These are phyloP conservation scores for Cyphomyrus discorhynchus DNA, from an alignment of 2,113 vertebrate genomes.

Conservation along the genomic window DNA sequence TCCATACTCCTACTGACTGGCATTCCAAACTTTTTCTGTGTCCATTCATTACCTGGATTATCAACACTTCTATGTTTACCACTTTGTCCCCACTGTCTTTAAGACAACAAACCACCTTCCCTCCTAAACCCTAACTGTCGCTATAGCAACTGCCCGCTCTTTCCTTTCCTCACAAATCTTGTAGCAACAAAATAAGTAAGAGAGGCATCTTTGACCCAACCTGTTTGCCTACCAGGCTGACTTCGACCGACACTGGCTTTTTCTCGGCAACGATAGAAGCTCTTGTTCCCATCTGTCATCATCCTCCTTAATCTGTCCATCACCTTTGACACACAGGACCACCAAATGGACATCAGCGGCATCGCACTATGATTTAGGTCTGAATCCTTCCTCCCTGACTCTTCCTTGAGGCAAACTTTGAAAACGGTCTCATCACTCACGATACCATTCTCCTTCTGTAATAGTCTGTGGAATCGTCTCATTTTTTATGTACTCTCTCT, in stretches of 20 bases:
- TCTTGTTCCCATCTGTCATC: neutral
- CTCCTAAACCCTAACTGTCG: neutral
- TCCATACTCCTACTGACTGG: neutral
- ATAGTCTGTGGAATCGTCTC: neutral
- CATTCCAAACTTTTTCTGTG: neutral
- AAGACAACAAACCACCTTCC: neutral
- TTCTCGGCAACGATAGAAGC: neutral
- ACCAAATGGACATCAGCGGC: neutral
- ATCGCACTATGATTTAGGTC: neutral
- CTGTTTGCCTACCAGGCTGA: neutral
- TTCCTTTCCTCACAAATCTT: neutral
- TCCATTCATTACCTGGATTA: neutral
- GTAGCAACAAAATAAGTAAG: neutral
- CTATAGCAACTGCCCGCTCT: neutral
- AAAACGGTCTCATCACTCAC: neutral
- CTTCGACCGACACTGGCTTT: neutral
- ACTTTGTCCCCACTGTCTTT: neutral
- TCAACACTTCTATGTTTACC: neutral
- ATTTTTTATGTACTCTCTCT: neutral
- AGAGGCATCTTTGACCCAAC: neutral
- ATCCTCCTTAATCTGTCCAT: slow-evolving; percentile 10
- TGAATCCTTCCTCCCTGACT: neutral
- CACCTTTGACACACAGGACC: neutral
- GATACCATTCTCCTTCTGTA: neutral
- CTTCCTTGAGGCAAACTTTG: neutral